A percentile compares a stretch with the other conserved stretches of the same genome.
phyloP scores from a whole-genome alignment of 2,888 invertebrate genomes.

The Heliconius charithonia region DNA sequence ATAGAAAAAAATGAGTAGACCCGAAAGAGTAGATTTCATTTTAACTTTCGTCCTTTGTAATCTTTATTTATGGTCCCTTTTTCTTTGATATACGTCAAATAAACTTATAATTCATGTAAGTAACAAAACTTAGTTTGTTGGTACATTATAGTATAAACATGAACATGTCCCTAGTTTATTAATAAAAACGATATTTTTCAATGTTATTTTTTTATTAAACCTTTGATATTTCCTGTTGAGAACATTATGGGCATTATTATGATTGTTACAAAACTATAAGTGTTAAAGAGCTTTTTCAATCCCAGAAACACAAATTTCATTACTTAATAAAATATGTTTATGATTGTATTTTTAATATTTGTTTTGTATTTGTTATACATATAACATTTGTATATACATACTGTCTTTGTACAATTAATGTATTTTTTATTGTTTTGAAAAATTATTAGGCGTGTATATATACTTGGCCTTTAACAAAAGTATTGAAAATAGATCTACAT shows the following conservation, averaged over 20 bases:
- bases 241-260: slow-evolving; percentile 4
- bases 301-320: background rate
- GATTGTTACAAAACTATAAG: background rate
- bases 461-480: slow-evolving; percentile 24
- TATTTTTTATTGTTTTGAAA: slow-evolving; percentile 24
- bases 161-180: background rate
- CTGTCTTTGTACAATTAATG: slow-evolving; percentile 21
- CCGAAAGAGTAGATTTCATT: slow-evolving; percentile 56
- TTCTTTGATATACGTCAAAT: slow-evolving; percentile 25
- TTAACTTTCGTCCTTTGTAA: background rate
- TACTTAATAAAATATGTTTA: background rate
- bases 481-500: slow-evolving; percentile 21
- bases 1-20: slow-evolving; percentile 56
- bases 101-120: background rate
- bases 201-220: background rate
- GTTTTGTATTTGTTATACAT: slow-evolving; percentile 14
- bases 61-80: slow-evolving; percentile 16
- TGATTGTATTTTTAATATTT: background rate
- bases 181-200: background rate
- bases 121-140: background rate
- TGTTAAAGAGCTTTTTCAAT: background rate
- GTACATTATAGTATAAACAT: background rate
- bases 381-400: background rate
- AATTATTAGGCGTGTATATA: slow-evolving; percentile 33
- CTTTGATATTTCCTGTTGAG: background rate